Evolutionary conservation across 1,140 invertebrate genomes (phyloP).

Genomic region (Bombus polaris): DNA sequence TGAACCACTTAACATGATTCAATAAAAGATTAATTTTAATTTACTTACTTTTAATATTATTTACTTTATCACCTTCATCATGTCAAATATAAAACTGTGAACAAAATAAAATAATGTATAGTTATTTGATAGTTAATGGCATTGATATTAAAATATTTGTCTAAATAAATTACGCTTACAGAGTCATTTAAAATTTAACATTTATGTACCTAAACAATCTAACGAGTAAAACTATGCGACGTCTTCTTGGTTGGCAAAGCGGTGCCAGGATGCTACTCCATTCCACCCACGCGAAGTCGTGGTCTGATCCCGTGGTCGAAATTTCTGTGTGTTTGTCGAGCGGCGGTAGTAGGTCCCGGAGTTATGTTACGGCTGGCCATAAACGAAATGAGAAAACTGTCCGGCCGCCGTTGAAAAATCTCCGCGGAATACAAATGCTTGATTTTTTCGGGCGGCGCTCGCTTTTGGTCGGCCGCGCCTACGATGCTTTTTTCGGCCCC

Average conservation of each 20-base stretch:
- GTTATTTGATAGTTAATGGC: no score
- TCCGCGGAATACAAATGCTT: conserved; percentile 80
- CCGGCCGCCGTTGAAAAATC: conserved; percentile 77
- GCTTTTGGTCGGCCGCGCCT: conserved; percentile 54
- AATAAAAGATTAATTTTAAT: no score
- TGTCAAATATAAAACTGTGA: no score
- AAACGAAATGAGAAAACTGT: conserved; percentile 81
- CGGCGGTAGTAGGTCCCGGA: conserved; percentile 62
- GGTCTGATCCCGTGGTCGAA: conserved; percentile 45
- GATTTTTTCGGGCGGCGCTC: conserved; percentile 70
- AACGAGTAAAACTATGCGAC: neutral
- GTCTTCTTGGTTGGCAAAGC: conserved; percentile 10
- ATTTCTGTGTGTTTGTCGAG: conserved; percentile 24
- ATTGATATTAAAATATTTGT: neutral
- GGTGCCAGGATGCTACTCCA: conserved; percentile 47
- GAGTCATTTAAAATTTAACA: neutral
- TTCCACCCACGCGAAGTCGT: conserved; percentile 60
- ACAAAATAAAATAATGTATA: no score
- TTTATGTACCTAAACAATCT: conserved; percentile 3
- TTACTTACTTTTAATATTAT: no score
- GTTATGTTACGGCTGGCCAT: conserved; percentile 78
- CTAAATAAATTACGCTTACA: neutral
- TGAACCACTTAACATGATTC: no score
- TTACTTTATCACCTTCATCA: no score
- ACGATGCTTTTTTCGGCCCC: conserved; percentile 28